Base-by-base conservation (phyloP, 2,888 invertebrate species). In the Pilophorus perplexus region DNA sequence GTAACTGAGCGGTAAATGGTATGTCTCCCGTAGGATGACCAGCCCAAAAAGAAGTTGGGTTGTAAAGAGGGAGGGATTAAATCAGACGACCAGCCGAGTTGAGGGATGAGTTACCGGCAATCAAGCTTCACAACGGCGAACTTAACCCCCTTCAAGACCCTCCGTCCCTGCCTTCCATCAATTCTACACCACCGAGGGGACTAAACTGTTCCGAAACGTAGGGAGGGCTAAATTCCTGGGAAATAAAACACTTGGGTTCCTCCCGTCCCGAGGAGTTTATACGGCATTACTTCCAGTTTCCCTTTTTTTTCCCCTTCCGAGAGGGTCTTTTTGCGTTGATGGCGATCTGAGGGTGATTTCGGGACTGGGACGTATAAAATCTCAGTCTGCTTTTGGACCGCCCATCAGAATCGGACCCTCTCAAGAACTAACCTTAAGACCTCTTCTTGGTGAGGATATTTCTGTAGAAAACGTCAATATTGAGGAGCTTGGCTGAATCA, bases 21-120 rank as follows among this genome's bases (percentile, higher is more conserved):
- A n/a, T n/a, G n/a, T n/a, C n/a, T n/a, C n/a, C n/a, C n/a, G n/a
- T n/a, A n/a, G n/a, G n/a, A n/a, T n/a, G n/a, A n/a, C n/a, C n/a
- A n/a, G n/a, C n/a, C n/a, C n/a, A n/a, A n/a, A n/a, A n/a, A 55
- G 55, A 55, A 55, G 55, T 55, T 55, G 20, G 55, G 38, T 46
- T 46, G 62, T 62, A 62, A 62, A 62, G 46, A 38, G 33, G 44
- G 46, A 46, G 46, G 62, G 62, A 62, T 62, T 62, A 62, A 62
- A 62, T 62, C 62, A 46, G 62, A 46, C 62, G 62, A 46, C 55
- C 55, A 46, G n/a, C n/a, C n/a, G n/a, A n/a, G n/a, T n/a, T n/a
- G n/a, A 46, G 62, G 62, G 62, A 60, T 60, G 60, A 62, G n/a
- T n/a, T n/a, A 62, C 62, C 46, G 62, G 62, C 62, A 62, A 62